Evolutionary conservation across 1,140 invertebrate genomes (phyloP).

Genomic region (Lineus longissimus): DNA sequence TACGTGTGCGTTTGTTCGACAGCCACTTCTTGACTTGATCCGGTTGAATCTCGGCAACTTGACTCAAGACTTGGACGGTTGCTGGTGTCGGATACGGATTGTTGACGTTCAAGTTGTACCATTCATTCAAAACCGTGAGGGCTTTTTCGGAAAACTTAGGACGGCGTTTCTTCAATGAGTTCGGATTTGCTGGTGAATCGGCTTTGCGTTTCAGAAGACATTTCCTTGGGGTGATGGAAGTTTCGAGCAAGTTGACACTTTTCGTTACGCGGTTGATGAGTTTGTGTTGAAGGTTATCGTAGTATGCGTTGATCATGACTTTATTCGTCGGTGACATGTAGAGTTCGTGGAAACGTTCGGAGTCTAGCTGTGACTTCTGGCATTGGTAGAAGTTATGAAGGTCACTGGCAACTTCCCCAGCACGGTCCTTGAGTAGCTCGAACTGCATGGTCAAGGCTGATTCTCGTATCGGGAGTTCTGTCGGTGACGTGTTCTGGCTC

Average conservation of each 20-base stretch:
- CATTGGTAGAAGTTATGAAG: neutral
- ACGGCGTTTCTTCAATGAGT: neutral
- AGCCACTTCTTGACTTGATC: neutral
- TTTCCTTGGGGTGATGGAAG: neutral
- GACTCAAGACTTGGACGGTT: neutral
- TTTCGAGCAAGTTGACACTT: constrained; percentile 3
- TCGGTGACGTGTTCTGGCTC: no score
- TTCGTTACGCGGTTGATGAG: neutral
- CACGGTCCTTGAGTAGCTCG: neutral
- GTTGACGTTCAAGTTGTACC: neutral
- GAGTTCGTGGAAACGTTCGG: neutral
- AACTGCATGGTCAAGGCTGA: neutral
- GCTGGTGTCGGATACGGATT: constrained; percentile 1
- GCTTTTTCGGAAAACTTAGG: neutral
- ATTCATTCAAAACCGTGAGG: neutral
- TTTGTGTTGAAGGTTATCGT: constrained; percentile 1
- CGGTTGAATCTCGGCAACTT: neutral
- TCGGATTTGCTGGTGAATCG: neutral
- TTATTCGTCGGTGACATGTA: neutral
- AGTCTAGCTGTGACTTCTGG: neutral
- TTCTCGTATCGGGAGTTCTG: neutral
- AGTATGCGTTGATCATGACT: neutral
- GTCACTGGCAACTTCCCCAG: neutral
- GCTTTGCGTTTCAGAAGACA: neutral
- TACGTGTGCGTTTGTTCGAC: neutral